These are phyloP conservation scores for Otis tarda DNA, from an alignment of 2,113 vertebrate genomes.

Conservation along the genomic window DNA sequence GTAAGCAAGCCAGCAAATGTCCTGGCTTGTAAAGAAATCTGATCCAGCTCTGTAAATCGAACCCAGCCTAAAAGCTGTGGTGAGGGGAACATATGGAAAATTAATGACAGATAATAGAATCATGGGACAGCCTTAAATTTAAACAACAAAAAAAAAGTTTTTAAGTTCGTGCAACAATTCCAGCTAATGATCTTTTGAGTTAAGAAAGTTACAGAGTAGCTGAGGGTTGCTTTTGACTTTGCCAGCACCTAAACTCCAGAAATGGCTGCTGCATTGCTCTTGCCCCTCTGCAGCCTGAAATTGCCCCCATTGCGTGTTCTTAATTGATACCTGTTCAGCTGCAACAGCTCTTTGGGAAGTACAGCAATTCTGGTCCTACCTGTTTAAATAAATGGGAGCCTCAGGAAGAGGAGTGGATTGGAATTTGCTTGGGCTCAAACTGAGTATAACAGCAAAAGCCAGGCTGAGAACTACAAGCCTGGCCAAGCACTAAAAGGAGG, in stretches of 20 bases:
- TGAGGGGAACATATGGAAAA: slow-evolving; percentile 51
- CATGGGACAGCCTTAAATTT: not conserved
- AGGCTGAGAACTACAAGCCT: not conserved
- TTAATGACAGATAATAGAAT: slow-evolving; percentile 53
- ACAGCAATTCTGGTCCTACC: not conserved
- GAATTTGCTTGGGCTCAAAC: slow-evolving; percentile 13
- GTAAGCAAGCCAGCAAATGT: slow-evolving; percentile 60
- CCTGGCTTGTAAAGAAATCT: slow-evolving; percentile 63
- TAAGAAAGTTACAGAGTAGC: not conserved
- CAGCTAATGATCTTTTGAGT: not conserved
- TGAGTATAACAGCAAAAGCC: not conserved
- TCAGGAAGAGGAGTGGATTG: slow-evolving; percentile 9
- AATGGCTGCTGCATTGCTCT: not conserved
- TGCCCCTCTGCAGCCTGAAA: not conserved
- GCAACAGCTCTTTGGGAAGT: not conserved
- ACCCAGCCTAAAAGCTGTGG: not conserved
- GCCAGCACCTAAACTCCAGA: not conserved
- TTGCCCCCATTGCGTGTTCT: not conserved
- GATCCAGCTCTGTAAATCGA: slow-evolving; percentile 48
- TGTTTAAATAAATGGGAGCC: slow-evolving; percentile 47
- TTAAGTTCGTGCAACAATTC: slow-evolving; percentile 12
- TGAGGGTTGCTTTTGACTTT: not conserved
- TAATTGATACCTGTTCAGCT: slow-evolving; percentile 30
- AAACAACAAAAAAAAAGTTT: not conserved
- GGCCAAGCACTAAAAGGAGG: not conserved